These are phyloP conservation scores for Eupithecia dodoneata DNA, from an alignment of 2,888 invertebrate genomes.

Conservation along the genomic window DNA sequence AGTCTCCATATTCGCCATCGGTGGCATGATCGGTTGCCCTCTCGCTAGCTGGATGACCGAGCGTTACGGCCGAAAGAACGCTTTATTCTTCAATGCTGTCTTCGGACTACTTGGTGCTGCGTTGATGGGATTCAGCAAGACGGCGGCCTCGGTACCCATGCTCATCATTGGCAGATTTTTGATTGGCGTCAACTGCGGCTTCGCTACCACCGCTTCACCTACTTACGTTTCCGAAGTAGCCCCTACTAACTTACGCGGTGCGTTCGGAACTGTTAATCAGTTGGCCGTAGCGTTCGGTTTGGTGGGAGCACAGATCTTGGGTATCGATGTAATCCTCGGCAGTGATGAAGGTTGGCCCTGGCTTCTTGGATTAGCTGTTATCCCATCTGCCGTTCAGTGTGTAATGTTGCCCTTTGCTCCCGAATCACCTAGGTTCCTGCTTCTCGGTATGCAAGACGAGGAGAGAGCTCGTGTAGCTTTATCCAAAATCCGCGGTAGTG, in stretches of 20 bases:
- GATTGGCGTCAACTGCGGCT: slow-evolving; percentile 90
- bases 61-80: slow-evolving; percentile 87
- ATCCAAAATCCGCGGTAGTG: slow-evolving; percentile 67
- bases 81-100: slow-evolving; percentile 86
- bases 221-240: slow-evolving; percentile 81
- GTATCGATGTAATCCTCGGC: slow-evolving; percentile 77
- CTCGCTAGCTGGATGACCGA: slow-evolving; percentile 89
- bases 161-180: slow-evolving; percentile 89
- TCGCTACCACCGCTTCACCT: slow-evolving; percentile 80
- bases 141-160: slow-evolving; percentile 87
- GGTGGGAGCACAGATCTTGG: slow-evolving; percentile 74
- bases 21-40: slow-evolving; percentile 91
- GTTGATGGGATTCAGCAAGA: slow-evolving; percentile 87
- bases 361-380: slow-evolving; percentile 73
- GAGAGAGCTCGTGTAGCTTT: slow-evolving; percentile 69
- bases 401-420: slow-evolving; percentile 73
- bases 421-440: slow-evolving; percentile 76
- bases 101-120: slow-evolving; percentile 86
- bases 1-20: slow-evolving; percentile 90
- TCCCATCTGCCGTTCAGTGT: slow-evolving; percentile 73
- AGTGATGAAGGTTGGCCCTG: slow-evolving; percentile 78
- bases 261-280: slow-evolving; percentile 80
- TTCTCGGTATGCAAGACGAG: slow-evolving; percentile 72
- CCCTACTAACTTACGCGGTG: slow-evolving; percentile 73
- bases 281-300: slow-evolving; percentile 78